These are phyloP conservation scores for Nematolebias whitei DNA, from an alignment of 2,113 vertebrate species.

Conservation along the genomic window DNA sequence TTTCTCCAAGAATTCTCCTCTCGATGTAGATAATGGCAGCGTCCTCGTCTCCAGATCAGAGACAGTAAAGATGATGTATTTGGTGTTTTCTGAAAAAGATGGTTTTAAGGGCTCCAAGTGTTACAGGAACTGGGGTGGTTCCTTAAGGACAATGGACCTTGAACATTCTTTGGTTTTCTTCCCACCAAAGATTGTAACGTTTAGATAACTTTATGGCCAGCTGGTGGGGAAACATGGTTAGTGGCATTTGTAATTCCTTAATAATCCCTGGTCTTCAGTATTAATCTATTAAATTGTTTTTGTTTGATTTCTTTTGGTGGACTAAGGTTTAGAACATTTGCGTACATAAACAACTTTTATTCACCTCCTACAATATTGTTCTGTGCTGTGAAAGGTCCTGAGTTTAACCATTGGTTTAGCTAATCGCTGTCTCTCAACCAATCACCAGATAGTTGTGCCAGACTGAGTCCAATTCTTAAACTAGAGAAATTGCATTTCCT, in stretches of 20 bases:
- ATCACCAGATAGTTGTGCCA: no score
- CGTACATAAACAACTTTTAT: no score
- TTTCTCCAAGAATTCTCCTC: constrained; percentile 8
- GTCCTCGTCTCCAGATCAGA: background rate
- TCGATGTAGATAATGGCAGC: constrained; percentile 4
- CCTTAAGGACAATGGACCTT: background rate
- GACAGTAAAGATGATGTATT: background rate
- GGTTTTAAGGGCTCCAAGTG: background rate
- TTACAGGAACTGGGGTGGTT: background rate
- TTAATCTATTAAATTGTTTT: background rate
- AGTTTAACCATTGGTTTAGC: no score
- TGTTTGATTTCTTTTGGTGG: background rate
- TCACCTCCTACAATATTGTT: no score
- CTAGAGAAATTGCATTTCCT: no score
- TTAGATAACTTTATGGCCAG: background rate
- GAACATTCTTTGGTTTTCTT: background rate
- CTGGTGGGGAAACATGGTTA: no score
- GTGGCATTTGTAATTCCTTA: background rate
- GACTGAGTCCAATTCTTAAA: no score
- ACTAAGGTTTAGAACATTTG: no score
- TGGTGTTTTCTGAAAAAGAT: background rate
- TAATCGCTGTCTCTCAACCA: no score
- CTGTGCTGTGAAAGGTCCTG: no score
- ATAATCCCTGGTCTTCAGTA: background rate
- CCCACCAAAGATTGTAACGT: background rate